Evolutionary conservation across 2,797 vertebrate species (phyloP).

Genomic region (Furcifer pardalis): DNA sequence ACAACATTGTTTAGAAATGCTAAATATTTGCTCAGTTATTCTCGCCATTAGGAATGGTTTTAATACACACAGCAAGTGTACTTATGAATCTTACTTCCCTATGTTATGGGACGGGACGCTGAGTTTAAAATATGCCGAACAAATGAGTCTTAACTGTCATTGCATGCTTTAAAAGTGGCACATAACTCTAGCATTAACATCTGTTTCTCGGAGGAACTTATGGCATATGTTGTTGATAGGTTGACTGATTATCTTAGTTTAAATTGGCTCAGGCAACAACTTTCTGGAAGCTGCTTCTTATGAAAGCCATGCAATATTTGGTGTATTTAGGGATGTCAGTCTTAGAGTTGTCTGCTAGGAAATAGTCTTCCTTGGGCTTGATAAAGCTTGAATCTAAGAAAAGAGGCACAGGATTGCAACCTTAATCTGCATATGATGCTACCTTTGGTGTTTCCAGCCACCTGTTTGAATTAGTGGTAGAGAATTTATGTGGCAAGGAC

Average conservation of each 20-base stretch:
- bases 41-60: no score
- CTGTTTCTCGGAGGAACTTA: neutral
- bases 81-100: neutral
- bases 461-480: conserved; percentile 21
- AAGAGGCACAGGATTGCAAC: neutral
- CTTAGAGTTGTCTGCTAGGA: neutral
- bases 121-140: neutral
- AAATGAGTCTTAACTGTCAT: neutral
- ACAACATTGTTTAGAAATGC: neutral
- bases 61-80: no score
- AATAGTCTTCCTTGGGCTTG: neutral
- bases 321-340: no score
- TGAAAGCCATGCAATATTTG: neutral
- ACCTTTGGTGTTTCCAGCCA: neutral
- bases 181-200: no score
- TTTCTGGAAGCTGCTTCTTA: conserved; percentile 5
- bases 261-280: neutral
- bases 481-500: conserved; percentile 22
- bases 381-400: neutral
- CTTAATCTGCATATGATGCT: neutral
- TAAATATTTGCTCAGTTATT: neutral
- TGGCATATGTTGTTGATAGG: neutral
- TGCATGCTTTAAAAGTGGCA: neutral
- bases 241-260: conserved; percentile 15
- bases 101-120: neutral